phyloP scores from a whole-genome alignment of 2,797 vertebrate genomes.

The Scleropages formosus region DNA sequence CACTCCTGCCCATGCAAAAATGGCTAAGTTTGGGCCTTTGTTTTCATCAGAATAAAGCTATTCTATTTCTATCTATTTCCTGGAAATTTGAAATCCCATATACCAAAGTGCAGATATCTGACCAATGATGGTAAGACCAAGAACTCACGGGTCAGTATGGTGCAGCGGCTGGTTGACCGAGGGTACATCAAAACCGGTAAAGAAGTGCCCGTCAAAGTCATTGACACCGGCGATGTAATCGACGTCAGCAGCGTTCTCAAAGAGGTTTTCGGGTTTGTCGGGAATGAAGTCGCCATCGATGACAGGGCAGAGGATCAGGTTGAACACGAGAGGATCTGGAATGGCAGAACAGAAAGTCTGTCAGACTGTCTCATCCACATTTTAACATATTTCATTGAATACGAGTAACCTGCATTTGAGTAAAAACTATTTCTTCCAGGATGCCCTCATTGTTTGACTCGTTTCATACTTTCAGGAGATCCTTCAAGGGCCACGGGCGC shows the following conservation, averaged over 20 bases:
- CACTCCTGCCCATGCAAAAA: too few relatives aligned
- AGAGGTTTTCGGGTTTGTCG: slow-evolving; percentile 71
- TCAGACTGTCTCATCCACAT: background rate
- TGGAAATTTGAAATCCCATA: background rate
- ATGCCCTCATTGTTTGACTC: background rate
- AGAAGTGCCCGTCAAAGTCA: slow-evolving; percentile 88
- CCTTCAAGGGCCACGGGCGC: slow-evolving; percentile 54
- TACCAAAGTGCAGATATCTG: background rate
- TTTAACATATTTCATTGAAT: background rate
- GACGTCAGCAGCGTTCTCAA: slow-evolving; percentile 75
- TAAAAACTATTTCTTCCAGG: background rate
- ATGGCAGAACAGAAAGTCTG: too few relatives aligned
- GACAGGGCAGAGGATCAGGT: slow-evolving; percentile 73
- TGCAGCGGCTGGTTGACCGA: slow-evolving; percentile 64
- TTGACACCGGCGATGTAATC: slow-evolving; percentile 84
- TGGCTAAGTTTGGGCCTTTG: too few relatives aligned
- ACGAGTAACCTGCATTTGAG: too few relatives aligned
- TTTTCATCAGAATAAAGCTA: background rate
- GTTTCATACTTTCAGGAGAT: slow-evolving; percentile 55
- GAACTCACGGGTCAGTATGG: slow-evolving; percentile 66
- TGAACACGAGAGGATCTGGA: slow-evolving; percentile 71
- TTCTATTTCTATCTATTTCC: background rate
- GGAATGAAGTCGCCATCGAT: slow-evolving; percentile 90
- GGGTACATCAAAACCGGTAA: slow-evolving; percentile 73
- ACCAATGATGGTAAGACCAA: background rate